Evolutionary conservation across 2,113 vertebrate genomes (phyloP).

Genomic region (Coptodon bakossiorum): DNA sequence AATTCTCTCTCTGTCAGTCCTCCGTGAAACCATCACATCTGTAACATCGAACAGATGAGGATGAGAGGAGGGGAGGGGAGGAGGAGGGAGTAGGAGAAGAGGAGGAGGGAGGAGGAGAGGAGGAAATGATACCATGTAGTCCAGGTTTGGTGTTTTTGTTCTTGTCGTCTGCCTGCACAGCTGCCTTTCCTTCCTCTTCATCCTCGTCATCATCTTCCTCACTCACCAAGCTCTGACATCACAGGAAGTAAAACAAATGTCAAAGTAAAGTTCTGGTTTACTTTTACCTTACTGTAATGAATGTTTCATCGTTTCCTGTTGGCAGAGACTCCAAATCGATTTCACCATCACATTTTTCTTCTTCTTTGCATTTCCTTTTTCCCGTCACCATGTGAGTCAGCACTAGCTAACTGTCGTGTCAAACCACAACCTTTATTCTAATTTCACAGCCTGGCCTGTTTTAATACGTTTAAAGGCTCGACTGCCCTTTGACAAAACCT

Average conservation of each 20-base stretch:
- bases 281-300: neutral
- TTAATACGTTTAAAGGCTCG: neutral
- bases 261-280: neutral
- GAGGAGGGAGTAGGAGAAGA: neutral
- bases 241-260: neutral
- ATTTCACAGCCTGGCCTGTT: rapidly evolving
- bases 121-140: constrained; percentile 42
- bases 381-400: constrained; percentile 57
- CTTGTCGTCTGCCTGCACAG: constrained; percentile 75
- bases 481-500: neutral
- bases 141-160: constrained; percentile 70
- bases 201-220: constrained; percentile 96
- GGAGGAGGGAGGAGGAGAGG: neutral
- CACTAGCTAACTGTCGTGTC: neutral
- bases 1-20: constrained; percentile 69
- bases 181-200: constrained; percentile 77
- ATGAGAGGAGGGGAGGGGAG: neutral
- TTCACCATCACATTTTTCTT: neutral
- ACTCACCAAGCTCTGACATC: constrained; percentile 80
- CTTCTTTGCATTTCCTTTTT: constrained; percentile 52
- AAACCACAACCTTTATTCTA: neutral
- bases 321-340: neutral
- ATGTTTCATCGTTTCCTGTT: rapidly evolving
- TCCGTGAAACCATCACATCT: constrained; percentile 72
- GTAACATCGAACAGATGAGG: neutral